A percentile compares a stretch with the other conserved stretches of the same genome.
Evolutionary conservation across 1,140 invertebrate genomes (phyloP).

Genomic region (Cheumatopsyche charites): DNA sequence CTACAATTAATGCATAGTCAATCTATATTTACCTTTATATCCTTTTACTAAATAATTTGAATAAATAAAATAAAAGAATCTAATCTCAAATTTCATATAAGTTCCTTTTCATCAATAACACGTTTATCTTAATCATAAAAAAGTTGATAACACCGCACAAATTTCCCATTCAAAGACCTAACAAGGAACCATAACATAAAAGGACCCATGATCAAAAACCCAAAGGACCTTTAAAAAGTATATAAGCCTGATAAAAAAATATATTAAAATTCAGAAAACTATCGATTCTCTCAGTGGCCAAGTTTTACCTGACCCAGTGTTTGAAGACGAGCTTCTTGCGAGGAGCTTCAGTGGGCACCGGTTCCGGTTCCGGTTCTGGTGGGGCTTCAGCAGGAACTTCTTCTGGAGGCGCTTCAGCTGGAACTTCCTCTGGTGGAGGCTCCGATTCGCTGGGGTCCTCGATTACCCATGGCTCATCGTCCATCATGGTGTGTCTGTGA

Average conservation of each 20-base stretch:
- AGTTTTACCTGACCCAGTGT: conserved; percentile 73
- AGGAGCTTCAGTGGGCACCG: conserved; percentile 58
- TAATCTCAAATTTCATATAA: neutral
- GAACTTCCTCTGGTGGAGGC: conserved; percentile 10
- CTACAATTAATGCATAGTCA: neutral
- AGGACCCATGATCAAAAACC: neutral
- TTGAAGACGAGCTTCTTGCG: conserved; percentile 66
- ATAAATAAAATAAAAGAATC: neutral
- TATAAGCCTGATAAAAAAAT: no score
- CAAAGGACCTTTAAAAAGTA: neutral
- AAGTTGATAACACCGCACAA: neutral
- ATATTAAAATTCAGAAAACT: no score
- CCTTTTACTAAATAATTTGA: neutral
- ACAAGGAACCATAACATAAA: neutral
- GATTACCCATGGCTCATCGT: conserved; percentile 46
- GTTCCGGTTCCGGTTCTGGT: conserved; percentile 62
- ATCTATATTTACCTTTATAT: neutral
- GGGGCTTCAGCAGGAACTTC: conserved; percentile 50
- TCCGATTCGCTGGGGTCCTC: conserved; percentile 40
- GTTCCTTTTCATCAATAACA: neutral
- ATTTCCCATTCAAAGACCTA: neutral
- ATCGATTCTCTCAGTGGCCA: neutral
- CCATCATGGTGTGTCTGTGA: conserved; percentile 8
- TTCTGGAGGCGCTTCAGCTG: conserved; percentile 48
- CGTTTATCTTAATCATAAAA: neutral